Base-by-base conservation (phyloP, 2,797 vertebrate genomes). In the Melanotaenia pygmaea region DNA sequence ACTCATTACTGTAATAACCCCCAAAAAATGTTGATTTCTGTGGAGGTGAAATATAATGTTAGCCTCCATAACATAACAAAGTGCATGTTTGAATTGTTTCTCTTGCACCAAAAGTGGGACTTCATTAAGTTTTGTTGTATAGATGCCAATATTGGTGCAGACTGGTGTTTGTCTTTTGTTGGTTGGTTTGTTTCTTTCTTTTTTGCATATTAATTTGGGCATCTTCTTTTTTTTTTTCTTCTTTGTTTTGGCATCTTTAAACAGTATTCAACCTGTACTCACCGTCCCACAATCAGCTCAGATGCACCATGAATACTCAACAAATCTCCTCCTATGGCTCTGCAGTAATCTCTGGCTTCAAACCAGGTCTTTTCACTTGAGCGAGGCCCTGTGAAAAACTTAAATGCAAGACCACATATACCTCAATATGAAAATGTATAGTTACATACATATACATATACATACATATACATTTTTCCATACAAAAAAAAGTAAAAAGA, bases 331-430 rank as follows among this genome's bases (percentile, higher is more conserved):
- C 97, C 97, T 2, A 97, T 65, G 58, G 93, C 93, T 73, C 79
- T 88, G 74, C 98, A 99, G 74, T 94, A 99, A 62, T 91, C 91
- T 71, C 92, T 94, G 64, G 97, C 95, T 34, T 98, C 96, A 86
- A 89, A 94, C 97, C 97, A 99, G 0, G 96, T 96, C 86, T 95
- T 98, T 89, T 93, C 95, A 1, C 26, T 0, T n/a, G 59, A 1
- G 3, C 64, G 40, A 18, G 80, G 74, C 7, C 88, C 87, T 71
- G 81, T 84, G 38, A 91, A 92, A 40, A 92, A 84, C 92, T 94
- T 75, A 1, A 79, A 69, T 2, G 76, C 59, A 70, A 67, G 11
- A 71, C 7, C 34, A 34, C n/a, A 67, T 11, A 3, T 40, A 35
- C 8, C 16, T 64, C 18, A 10, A 16, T 11, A 12, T 53, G 34